Evolutionary conservation across 2,113 vertebrate species (phyloP).

Genomic region (Perca schrenkii): DNA sequence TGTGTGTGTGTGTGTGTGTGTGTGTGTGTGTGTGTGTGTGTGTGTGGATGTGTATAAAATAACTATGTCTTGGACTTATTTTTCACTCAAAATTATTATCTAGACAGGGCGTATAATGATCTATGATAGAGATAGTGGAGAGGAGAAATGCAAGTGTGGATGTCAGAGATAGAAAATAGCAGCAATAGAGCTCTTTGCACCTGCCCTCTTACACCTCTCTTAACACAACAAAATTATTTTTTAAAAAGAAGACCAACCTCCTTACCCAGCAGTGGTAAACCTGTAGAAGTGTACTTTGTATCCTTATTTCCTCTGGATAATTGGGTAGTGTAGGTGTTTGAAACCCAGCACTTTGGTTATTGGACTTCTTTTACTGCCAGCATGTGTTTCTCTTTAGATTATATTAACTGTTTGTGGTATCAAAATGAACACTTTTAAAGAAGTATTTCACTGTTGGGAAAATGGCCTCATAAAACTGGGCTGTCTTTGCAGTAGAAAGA

Average conservation of each 20-base stretch:
- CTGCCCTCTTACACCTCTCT: background rate
- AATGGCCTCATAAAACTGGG: too few relatives aligned
- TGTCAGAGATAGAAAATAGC: background rate
- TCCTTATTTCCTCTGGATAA: background rate
- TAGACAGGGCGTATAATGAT: conserved; percentile 30
- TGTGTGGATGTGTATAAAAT: background rate
- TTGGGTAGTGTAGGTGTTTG: background rate
- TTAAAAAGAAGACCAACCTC: conserved; percentile 11
- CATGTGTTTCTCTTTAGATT: background rate
- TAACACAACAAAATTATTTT: conserved; percentile 31
- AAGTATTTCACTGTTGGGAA: too few relatives aligned
- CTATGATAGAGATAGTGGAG: background rate
- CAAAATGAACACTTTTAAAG: too few relatives aligned
- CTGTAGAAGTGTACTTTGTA: background rate
- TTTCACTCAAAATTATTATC: conserved; percentile 25
- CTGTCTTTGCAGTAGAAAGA: too few relatives aligned
- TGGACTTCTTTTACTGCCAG: background rate
- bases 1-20: background rate
- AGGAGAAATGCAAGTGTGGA: conserved; percentile 24
- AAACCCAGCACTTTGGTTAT: background rate
- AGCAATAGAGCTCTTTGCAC: conserved; percentile 9
- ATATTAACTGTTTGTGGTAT: background rate
- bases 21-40: background rate
- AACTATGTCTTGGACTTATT: conserved; percentile 9
- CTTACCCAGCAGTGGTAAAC: background rate